Conservation (phyloP, 1,140 invertebrate genomes). For the Teleogryllus occipitalis region DNA sequence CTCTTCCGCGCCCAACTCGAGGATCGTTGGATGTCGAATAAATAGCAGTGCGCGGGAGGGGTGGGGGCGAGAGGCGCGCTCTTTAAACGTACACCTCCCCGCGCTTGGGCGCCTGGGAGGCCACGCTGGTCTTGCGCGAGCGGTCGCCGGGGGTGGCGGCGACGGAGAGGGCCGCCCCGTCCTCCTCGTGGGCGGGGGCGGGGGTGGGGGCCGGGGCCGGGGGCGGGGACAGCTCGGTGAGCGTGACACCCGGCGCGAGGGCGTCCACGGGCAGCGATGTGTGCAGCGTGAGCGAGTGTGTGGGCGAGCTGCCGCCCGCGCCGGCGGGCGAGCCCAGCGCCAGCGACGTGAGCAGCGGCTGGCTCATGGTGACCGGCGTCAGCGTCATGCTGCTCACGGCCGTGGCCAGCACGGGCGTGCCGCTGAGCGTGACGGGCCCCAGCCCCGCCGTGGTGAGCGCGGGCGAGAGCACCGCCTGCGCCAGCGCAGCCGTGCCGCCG, state of each 20-base stretch:
- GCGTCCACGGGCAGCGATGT: conserved; percentile 3
- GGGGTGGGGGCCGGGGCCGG: conserved; percentile 7
- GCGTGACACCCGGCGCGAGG: conserved; percentile 10
- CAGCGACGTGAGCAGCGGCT: conserved; percentile 36
- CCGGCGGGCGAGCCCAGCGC: conserved; percentile 33
- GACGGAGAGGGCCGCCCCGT: neutral
- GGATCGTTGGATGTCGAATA: too few species aligned
- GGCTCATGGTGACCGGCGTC: conserved; percentile 36
- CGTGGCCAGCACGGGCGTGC: conserved; percentile 31
- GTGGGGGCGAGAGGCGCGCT: neutral
- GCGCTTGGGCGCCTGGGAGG: conserved; percentile 39
- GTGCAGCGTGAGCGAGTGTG: neutral
- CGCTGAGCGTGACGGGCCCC: conserved; percentile 42
- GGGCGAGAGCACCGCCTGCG: conserved; percentile 59
- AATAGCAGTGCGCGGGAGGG: too few species aligned
- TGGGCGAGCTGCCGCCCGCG: conserved; percentile 24
- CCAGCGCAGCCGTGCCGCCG: conserved; percentile 56
- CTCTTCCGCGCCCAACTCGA: too few species aligned
- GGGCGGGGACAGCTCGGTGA: conserved; percentile 32
- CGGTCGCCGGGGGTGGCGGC: conserved; percentile 26
- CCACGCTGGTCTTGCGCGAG: conserved; percentile 33
- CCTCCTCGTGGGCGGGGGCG: neutral
- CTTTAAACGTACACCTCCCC: conserved; percentile 46
- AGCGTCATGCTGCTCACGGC: conserved; percentile 22
- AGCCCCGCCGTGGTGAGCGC: conserved; percentile 45